Evolutionary conservation across 2,113 vertebrate genomes (phyloP), one percentile per base, ranked within the genome.

Genomic region (Hemiprocne comata): DNA sequence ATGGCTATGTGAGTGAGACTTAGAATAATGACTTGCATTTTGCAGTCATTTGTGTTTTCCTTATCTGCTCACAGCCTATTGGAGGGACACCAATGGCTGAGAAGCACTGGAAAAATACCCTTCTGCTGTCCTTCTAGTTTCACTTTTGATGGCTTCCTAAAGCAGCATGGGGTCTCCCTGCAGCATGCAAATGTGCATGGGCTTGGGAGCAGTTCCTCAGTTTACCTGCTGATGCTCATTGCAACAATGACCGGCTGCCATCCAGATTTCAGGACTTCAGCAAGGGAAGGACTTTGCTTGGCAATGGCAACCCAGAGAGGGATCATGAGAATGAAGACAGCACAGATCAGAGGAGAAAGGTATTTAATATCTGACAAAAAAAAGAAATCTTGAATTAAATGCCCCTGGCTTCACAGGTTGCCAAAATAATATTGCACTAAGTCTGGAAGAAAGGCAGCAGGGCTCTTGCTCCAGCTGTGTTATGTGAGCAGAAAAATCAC

Each of bases 171-270:
- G 36, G 15, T 62, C 9, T 12, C n/a, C 42, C 24, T 79, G 73
- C 77, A 70, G 58, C 2, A 3, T 3, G 34, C 28, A n/a, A 1
- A 10, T 0, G 0, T 1, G 1, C 8, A 24, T 5, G 44, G 50
- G 71, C 17, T 73, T 6, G 12, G 25, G 18, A 61, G 54, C 14
- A 3, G 33, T 9, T 70, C 58, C 55, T 42, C 29, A 0, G 24
- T 69, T 97, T 93, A 99, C 99, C 99, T 99, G 98, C 99, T 99
- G 74, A 99, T 98, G 55, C 98, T 98, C 99, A 99, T 99, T 58
- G 99, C 99, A 10, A 99, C 97, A 38, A 99, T 98, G n/a, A 99
- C 99, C 0, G 99, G 99, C 91, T 99, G 98, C 99, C 99, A 99
- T 9, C 99, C 99, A 1, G 98, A 98, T 64, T 98, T 98, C 38